Base-by-base conservation (phyloP, 2,888 invertebrate species). In the Hipparchia sbordonii region DNA sequence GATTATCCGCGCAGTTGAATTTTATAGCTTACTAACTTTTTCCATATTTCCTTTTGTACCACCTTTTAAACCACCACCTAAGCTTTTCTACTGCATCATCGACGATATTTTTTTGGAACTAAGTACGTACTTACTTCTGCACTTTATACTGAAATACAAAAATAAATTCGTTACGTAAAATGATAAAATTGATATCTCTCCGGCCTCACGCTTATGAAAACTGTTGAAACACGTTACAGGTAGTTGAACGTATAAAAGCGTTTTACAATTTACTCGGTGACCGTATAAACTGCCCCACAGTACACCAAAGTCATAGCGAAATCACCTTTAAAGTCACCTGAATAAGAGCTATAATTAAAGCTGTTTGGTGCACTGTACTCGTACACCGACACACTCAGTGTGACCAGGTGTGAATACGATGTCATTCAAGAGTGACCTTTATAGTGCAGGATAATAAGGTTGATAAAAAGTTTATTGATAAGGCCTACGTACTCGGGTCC, bases 241-340 rank as follows among this genome's bases (percentile, higher is more conserved):
- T 76, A 78, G 78, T 77, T 75, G 74, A 76, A 73, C 72, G 74
- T 73, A 76, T 74, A 73, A 77, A 77, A 79, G 76, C 78, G 75
- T 78, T 23, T 79, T 77, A 79, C 77, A 77, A 77, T 79, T 78
- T 77, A 74, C 77, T 73, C 75, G 33, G 73, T 75, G 73, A 77
- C 79, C 72, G 71, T 79, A 78, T 74, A 74, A 67, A 5, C 33
- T 33, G 2, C 6, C 13, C 48, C 57, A 56, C 52, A 59, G 60
- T 51, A 54, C 10, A 10, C 33, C 4, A 12, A 0, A 12, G 48
- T 54, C 51, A 48, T n/a, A 10, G 67, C 13, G 74, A 71, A 62
- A 54, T 63, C 12, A 39, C 13, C 56, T n/a, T 67, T 74, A 71
- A 12, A 12, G 2, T 12, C 12, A 45, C 3, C 1, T 8, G 12